Evolutionary conservation across 2,113 vertebrate genomes (phyloP).

Genomic region (Etheostoma spectabile): DNA sequence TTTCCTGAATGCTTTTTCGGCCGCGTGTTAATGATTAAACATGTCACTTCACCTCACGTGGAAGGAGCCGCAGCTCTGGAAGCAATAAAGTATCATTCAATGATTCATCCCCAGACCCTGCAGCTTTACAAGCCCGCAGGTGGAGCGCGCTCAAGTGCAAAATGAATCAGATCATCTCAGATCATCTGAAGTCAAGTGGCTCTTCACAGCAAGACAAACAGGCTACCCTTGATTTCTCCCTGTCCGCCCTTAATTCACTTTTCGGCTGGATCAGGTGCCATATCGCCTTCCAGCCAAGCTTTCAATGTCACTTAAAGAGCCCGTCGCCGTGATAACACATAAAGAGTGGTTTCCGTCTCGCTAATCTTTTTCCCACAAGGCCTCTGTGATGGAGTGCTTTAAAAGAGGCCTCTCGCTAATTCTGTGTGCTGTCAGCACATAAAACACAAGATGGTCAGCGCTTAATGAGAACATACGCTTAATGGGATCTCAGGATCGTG

Average conservation of each 20-base stretch:
- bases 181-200: constrained; percentile 25
- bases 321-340: constrained; percentile 32
- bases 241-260: constrained; percentile 1
- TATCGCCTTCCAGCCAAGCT: background rate
- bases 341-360: background rate
- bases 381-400: constrained; percentile 14
- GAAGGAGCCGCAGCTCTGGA: background rate
- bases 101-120: constrained; percentile 5
- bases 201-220: constrained; percentile 23
- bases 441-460: constrained; percentile 20
- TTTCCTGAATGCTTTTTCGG: background rate
- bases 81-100: constrained; percentile 16
- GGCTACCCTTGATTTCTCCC: background rate
- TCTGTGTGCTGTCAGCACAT: constrained; percentile 26
- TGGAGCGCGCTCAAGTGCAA: background rate
- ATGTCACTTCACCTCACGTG: background rate
- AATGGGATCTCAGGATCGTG: background rate
- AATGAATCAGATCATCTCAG: background rate
- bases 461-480: background rate
- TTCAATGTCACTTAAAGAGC: constrained; percentile 39
- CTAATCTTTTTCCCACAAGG: constrained; percentile 38
- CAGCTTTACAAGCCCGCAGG: background rate
- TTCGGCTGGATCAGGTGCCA: background rate
- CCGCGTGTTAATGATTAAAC: constrained; percentile 31
- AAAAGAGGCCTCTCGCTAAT: constrained; percentile 14